These are phyloP conservation scores for Malurus elegans DNA, from an alignment of 2,113 vertebrate species.

Conservation along the genomic window DNA sequence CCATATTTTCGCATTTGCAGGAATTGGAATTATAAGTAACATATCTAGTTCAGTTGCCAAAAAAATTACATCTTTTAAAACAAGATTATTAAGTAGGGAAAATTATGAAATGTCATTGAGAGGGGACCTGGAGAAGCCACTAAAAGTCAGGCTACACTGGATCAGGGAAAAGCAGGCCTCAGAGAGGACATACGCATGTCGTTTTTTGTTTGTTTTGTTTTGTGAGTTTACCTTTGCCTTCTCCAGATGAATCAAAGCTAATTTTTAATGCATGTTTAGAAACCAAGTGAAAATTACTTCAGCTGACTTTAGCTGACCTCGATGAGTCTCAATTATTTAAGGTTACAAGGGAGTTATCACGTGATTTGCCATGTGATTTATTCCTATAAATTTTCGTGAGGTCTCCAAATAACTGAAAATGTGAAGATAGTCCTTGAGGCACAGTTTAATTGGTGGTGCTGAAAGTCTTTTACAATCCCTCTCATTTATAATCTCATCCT, in stretches of 20 bases:
- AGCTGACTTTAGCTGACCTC: background rate
- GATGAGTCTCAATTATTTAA: background rate
- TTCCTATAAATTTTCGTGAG: background rate
- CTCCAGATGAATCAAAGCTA: background rate
- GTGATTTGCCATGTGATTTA: conserved; percentile 4
- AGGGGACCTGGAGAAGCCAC: background rate
- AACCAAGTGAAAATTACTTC: conserved; percentile 3
- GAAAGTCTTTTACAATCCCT: background rate
- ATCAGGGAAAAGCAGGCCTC: background rate
- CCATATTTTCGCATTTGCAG: background rate
- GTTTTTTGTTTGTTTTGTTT: background rate
- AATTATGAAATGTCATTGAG: background rate
- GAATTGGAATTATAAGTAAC: background rate
- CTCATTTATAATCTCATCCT: background rate
- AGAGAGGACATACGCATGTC: rapidly evolving
- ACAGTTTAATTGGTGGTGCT: conserved; percentile 4
- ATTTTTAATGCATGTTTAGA: background rate
- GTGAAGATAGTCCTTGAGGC: background rate
- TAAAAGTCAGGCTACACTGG: background rate
- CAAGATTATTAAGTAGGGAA: background rate
- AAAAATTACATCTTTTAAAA: background rate
- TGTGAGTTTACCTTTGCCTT: background rate
- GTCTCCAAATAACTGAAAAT: background rate
- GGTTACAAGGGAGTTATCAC: background rate
- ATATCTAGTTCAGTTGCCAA: background rate